Evolutionary conservation across 2,888 invertebrate genomes (phyloP).

Genomic region (Malacosoma neustria): DNA sequence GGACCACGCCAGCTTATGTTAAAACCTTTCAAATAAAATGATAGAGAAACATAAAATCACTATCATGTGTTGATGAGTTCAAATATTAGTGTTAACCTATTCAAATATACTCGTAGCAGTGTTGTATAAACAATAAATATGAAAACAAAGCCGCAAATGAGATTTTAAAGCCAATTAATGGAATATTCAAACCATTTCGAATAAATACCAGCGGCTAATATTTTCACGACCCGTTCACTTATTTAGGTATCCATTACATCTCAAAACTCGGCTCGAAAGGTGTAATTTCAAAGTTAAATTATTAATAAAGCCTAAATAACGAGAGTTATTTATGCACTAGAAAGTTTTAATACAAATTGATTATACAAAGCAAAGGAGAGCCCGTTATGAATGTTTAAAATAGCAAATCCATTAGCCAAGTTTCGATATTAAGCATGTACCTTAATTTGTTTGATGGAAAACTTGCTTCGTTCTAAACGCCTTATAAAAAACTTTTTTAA

Average conservation of each 20-base stretch:
- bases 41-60: too few species aligned
- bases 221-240: background rate
- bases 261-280: background rate
- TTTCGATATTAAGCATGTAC: slow-evolving; percentile 63
- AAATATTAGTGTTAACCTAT: too few species aligned
- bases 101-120: too few species aligned
- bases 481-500: slow-evolving; percentile 50
- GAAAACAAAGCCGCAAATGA: too few species aligned
- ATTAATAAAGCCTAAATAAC: background rate
- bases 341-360: slow-evolving; percentile 17
- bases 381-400: slow-evolving; percentile 51
- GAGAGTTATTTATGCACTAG: background rate
- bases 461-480: slow-evolving; percentile 55
- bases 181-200: background rate
- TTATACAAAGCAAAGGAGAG: slow-evolving; percentile 18
- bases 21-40: too few species aligned
- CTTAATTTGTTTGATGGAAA: slow-evolving; percentile 69
- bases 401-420: slow-evolving; percentile 65
- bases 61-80: too few species aligned
- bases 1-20: too few species aligned
- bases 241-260: background rate
- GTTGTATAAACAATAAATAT: too few species aligned
- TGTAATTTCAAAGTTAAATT: background rate
- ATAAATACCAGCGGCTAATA: slow-evolving; percentile 10
- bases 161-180: background rate